Base-by-base conservation (phyloP, 2,797 vertebrate genomes). In the Gallinago solitaria region DNA sequence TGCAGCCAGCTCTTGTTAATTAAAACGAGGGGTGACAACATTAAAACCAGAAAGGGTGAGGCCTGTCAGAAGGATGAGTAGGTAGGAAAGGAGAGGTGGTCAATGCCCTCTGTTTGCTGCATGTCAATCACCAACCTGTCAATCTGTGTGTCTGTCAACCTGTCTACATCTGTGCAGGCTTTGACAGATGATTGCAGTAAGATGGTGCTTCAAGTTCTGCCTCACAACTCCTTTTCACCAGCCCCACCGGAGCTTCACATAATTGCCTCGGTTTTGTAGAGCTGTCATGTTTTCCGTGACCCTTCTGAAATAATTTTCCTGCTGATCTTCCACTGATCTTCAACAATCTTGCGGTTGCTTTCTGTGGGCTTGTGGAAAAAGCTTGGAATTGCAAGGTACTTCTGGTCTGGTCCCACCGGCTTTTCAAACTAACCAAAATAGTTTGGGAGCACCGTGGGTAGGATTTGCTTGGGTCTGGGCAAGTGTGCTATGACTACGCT, bases 231-330 rank as follows among this genome's bases (percentile, higher is more conserved):
- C 37, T 73, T 76, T 53, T 41, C 19, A 37, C 12, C 37, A 39
- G 15, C 30, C 14, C 21, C 43, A 65, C 5, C 35, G 33, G 2
- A 30, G 17, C 33, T 80, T 41, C 19, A 28, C 1, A 1, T 2
- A 54, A 71, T 32, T 7, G 3, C 25, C 12, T 71, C 7, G 12
- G 14, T 41, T 83, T 69, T 75, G 5, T 61, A 50, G 83, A 76
- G 24, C 9, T 7, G 0, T 19, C 50, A 17, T 43, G 16, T 30
- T 63, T 61, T 45, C 65, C 0, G 0, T 19, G 9, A 68, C 28
- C 33, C 74, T 64, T 39, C 71, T 32, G 32, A 54, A 89, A 61
- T 9, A 0, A 9, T 21, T 54, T 69, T 76, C 69, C 50, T 63
- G 11, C 60, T 63, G 56, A 6, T 60, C 28, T 65, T 60, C 43